Evolutionary conservation across 2,113 vertebrate genomes (phyloP).

Genomic region (Pagrus major): DNA sequence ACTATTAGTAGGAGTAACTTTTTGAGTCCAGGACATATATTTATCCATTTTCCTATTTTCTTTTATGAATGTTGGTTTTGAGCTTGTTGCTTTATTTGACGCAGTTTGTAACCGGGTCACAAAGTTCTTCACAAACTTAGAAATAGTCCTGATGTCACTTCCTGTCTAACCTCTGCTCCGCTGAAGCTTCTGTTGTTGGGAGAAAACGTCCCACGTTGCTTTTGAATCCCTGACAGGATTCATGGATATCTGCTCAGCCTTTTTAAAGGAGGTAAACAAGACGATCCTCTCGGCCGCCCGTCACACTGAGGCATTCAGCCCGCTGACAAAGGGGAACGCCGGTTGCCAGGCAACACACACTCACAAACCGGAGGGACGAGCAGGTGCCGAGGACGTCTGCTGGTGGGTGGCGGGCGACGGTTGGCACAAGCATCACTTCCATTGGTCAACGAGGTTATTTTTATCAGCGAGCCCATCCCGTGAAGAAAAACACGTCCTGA

Average conservation of each 20-base stretch:
- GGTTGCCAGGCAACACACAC: conserved; percentile 64
- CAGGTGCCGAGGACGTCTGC: conserved; percentile 73
- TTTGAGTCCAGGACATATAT: no score
- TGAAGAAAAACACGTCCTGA: conserved; percentile 27
- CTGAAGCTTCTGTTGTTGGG: no score
- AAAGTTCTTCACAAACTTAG: no score
- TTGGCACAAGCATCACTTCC: conserved; percentile 60
- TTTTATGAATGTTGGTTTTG: no score
- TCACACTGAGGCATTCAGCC: conserved; percentile 1
- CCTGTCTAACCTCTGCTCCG: no score
- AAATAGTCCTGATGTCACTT: no score
- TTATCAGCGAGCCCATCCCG: conserved; percentile 40
- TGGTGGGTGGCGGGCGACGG: conserved; percentile 35
- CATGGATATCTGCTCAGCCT: not conserved
- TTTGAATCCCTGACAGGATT: not conserved
- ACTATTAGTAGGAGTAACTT: no score
- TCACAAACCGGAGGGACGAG: conserved; percentile 62
- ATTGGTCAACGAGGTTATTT: conserved; percentile 69
- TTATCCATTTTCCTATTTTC: no score
- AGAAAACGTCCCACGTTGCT: no score
- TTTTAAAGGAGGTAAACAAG: conserved; percentile 24
- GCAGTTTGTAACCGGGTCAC: no score
- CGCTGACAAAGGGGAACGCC: conserved; percentile 36
- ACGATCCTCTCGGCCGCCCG: not conserved
- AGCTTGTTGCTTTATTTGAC: no score